Conservation (phyloP, 1,140 invertebrate genomes). For the Drosophila obscura region DNA sequence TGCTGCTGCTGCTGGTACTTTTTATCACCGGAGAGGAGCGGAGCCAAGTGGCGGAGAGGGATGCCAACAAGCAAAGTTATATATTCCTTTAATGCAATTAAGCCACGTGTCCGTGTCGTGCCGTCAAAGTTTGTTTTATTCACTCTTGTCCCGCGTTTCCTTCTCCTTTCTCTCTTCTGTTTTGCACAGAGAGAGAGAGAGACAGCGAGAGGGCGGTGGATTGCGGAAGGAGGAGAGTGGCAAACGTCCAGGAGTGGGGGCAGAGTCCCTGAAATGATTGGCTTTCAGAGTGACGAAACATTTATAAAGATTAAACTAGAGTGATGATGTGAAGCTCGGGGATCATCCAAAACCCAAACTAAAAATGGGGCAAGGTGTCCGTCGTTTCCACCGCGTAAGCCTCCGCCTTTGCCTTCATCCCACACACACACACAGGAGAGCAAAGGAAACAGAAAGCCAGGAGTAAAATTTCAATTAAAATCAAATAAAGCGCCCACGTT, state of each 20-base stretch:
- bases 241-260: no score
- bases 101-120: constrained; percentile 60
- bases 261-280: not conserved
- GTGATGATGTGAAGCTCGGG: no score
- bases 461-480: constrained; percentile 46
- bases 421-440: not conserved
- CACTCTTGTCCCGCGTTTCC: constrained; percentile 26
- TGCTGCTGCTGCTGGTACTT: constrained; percentile 56
- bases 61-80: constrained; percentile 52
- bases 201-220: not conserved
- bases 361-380: no score
- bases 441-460: not conserved
- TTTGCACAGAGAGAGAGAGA: not conserved
- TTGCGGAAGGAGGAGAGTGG: no score
- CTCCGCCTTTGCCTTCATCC: no score
- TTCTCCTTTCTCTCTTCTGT: constrained; percentile 26
- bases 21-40: constrained; percentile 47
- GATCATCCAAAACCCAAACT: no score
- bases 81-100: constrained; percentile 63
- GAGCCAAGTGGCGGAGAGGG: not conserved
- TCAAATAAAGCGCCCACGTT: constrained; percentile 44
- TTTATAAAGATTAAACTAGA: no score
- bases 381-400: no score
- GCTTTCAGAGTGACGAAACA: no score
- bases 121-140: constrained; percentile 73